Evolutionary conservation across 2,888 invertebrate genomes (phyloP), one percentile per base, ranked within the genome.

Genomic region (Ectobius pallidus): DNA sequence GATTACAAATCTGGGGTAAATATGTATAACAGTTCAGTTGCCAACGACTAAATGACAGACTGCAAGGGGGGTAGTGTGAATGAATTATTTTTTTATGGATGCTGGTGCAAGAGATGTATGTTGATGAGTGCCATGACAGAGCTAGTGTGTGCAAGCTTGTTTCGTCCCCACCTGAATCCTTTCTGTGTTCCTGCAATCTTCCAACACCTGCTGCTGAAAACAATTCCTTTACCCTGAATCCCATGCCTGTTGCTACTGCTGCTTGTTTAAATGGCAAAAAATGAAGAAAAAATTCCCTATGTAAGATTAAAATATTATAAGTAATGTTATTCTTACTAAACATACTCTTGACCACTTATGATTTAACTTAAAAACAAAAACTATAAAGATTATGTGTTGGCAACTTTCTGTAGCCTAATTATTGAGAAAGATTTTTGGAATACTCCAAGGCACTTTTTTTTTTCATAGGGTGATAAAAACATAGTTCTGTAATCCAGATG

Each of bases 401-500:
- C 70, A 71, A 61, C 58, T 27, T 73, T 68, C 58, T 74, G 71
- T 71, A 71, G 71, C 63, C 73, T 69, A 55, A 34, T 63, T 18
- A 65, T 27, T 65, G 34, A 62, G 27, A 71, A 34, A 49, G 46
- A 39, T 62, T 49, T 69, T 49, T 69, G 62, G 61, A 73, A 62
- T 70, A 67, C 55, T 70, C 70, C 62, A 42, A 69, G 34, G 70
- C 58, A 73, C 73, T 73, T 70, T 70, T 52, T 46, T 49, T 71
- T 67, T 62, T 34, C 69, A 55, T 69, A 55, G 46, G 58, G 52
- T 55, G 44, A 75, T 58, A 68, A 52, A 74, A 71, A 71, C 68
- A 70, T 75, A 71, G 72, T 73, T 75, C 62, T 75, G 75, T 75
- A 71, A 73, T 72, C 25, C 65, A 73, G 70, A 73, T 69, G 55